Evolutionary conservation across 1,140 invertebrate genomes (phyloP), one percentile per base, ranked within the genome.

Genomic region (Euwallacea similis): DNA sequence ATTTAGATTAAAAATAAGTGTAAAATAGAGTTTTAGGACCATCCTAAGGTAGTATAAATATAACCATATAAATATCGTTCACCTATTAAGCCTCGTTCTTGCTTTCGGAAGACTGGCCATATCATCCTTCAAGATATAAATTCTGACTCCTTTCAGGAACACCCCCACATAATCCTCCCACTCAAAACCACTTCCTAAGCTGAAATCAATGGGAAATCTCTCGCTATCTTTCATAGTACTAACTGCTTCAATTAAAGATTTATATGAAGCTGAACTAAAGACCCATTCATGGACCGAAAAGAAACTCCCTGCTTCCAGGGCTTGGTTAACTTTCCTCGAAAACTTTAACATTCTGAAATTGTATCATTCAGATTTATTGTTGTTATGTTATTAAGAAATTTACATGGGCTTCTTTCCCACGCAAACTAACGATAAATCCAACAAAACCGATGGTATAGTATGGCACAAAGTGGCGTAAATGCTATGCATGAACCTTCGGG

Each of bases 241-340:
- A n/a, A 94, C 84, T 50, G 86, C 84, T 15, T 84, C 80, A 47
- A 86, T 83, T 0, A 98, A 82, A 55, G 88, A 84, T 11, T 85
- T 84, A 75, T 95, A 86, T 76, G 96, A 95, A 2, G 88, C 83
- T 21, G 87, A 88, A 11, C 87, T 84, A 78, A 98, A 98, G 50
- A 89, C 84, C 94, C 94, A 98, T 76, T 97, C 90, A 76, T 92
- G 87, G 6, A 90, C 87, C 0, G 94, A 91, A 78, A 98, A 98
- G 80, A 92, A 98, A 79, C 94, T 90, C 0, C 95, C 89, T 0
- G 75, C 74, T 46, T 73, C 46, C 16, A 77, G 21, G 15, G 77
- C 76, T 76, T 90, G 87, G 76, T 92, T 88, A 69, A 96, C 89
- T 71, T 92, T 90, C 50, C 89, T 88, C 21, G 92, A 90, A 11